A percentile compares a stretch with the other conserved stretches of the same genome.
Evolutionary conservation across 2,113 vertebrate species (phyloP).

Genomic region (Tragelaphus buxtoni): DNA sequence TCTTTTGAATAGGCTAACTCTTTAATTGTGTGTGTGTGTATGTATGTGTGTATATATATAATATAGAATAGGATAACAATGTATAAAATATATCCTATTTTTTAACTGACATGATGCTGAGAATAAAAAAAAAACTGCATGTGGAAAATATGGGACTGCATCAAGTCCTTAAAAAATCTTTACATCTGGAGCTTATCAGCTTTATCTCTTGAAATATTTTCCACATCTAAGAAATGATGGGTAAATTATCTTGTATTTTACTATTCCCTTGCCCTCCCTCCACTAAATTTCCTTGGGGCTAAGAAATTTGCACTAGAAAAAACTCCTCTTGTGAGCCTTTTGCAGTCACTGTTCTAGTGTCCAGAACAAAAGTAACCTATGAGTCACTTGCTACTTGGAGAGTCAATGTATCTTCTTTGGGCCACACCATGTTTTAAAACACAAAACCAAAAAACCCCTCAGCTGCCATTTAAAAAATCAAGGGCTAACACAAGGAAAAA

Average conservation of each 20-base stretch:
- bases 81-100: not conserved
- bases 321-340: not conserved
- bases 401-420: not conserved
- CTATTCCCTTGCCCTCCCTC: not conserved
- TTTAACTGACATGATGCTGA: not conserved
- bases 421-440: not conserved
- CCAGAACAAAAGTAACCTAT: not conserved
- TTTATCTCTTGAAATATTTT: not conserved
- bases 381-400: not conserved
- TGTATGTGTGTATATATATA: not conserved
- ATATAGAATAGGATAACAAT: not conserved
- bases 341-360: not conserved
- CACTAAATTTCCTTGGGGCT: not conserved
- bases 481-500: not conserved
- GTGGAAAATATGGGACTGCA: not conserved
- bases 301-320: not conserved
- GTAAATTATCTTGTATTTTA: not conserved
- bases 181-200: not conserved
- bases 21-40: not conserved
- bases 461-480: not conserved
- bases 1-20: not conserved
- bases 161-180: not conserved
- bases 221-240: not conserved
- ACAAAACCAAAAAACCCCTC: not conserved
- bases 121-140: not conserved